Evolutionary conservation across 2,888 invertebrate species (phyloP).

Genomic region (Lissonota sp.): DNA sequence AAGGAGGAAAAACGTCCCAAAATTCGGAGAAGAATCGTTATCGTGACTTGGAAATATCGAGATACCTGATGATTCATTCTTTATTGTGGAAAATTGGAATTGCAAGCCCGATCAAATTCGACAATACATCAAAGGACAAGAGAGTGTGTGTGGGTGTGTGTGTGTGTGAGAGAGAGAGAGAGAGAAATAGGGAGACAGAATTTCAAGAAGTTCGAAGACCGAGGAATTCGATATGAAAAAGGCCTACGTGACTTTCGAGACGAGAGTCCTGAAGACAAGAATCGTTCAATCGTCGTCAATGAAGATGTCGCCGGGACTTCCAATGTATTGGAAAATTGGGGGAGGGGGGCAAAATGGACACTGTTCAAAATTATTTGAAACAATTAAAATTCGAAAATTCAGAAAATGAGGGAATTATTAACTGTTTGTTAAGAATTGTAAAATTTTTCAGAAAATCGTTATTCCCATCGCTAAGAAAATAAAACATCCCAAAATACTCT

Average conservation of each 20-base stretch:
- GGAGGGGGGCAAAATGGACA: too few species aligned
- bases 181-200: conserved; percentile 13
- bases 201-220: conserved; percentile 17
- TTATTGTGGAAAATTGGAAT: not conserved
- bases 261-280: conserved; percentile 27
- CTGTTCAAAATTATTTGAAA: too few species aligned
- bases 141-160: not conserved
- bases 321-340: not conserved
- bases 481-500: too few species aligned
- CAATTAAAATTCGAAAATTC: too few species aligned
- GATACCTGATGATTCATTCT: too few species aligned
- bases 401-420: too few species aligned
- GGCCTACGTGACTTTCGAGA: conserved; percentile 60
- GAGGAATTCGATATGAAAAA: conserved; percentile 60
- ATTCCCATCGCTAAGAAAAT: too few species aligned
- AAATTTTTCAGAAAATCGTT: too few species aligned
- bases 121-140: not conserved
- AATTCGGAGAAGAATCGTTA: too few species aligned
- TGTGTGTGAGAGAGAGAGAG: conserved; percentile 25
- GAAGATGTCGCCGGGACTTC: conserved; percentile 24
- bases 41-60: not conserved
- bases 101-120: not conserved
- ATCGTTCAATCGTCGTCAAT: conserved; percentile 35
- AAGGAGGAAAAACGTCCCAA: too few species aligned
- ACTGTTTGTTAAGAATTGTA: too few species aligned